phyloP scores from a whole-genome alignment of 1,140 invertebrate genomes.

The Anthonomus grandis region DNA sequence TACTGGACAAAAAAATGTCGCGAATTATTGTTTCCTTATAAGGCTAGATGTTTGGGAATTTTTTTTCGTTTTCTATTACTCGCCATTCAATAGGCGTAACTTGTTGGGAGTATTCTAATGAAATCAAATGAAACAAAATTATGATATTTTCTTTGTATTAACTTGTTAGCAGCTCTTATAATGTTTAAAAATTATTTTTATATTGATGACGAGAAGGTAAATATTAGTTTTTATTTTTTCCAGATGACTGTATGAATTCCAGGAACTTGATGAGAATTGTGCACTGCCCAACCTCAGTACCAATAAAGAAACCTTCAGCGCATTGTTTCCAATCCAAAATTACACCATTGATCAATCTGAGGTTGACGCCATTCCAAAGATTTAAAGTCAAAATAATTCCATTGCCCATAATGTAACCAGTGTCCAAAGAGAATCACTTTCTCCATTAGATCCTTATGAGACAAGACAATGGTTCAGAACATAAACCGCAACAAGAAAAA shows the following conservation, averaged over 20 bases:
- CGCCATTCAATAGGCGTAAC: too few species aligned
- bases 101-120: too few species aligned
- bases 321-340: not conserved
- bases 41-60: too few species aligned
- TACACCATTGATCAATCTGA: slow-evolving; percentile 1
- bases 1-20: too few species aligned
- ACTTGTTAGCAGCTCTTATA: too few species aligned
- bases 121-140: too few species aligned
- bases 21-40: too few species aligned
- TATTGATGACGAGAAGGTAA: not conserved
- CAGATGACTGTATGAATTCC: not conserved
- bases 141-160: too few species aligned
- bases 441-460: slow-evolving; percentile 3
- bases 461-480: slow-evolving; percentile 5
- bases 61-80: too few species aligned
- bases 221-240: not conserved
- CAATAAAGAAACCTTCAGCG: not conserved
- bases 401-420: slow-evolving; percentile 10
- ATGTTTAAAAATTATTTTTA: not conserved
- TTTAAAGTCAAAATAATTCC: slow-evolving; percentile 3
- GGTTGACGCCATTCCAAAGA: slow-evolving; percentile 5
- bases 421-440: slow-evolving; percentile 6
- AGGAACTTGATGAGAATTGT: not conserved
- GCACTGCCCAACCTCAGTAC: not conserved
- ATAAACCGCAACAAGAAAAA: slow-evolving; percentile 4